These are phyloP conservation scores for Nothoprocta pentlandii DNA, from an alignment of 2,113 vertebrate species.

Conservation along the genomic window DNA sequence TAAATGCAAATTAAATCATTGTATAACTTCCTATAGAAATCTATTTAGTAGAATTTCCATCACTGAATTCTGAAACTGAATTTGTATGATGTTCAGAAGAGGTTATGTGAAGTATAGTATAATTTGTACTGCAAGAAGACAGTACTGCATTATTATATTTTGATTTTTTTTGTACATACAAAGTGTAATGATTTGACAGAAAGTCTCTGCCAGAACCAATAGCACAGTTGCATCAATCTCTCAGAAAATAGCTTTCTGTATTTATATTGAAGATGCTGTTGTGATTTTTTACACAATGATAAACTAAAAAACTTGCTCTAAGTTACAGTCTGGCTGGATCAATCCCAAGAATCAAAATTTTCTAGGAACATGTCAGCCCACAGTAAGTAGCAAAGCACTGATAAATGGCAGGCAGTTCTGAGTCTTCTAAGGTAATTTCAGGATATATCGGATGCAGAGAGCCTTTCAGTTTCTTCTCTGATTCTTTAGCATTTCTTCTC, in stretches of 20 bases:
- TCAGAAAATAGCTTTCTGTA: background rate
- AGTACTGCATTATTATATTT: constrained; percentile 9
- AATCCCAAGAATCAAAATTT: constrained; percentile 9
- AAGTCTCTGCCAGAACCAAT: constrained; percentile 17
- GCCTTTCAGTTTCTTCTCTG: constrained; percentile 32
- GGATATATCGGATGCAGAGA: background rate
- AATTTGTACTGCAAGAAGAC: constrained; percentile 30
- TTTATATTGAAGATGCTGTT: background rate
- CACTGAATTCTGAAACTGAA: constrained; percentile 27
- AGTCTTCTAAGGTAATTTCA: background rate
- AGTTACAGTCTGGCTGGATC: background rate
- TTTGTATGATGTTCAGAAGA: background rate
- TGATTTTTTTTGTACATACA: constrained; percentile 30
- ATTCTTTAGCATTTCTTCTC: background rate
- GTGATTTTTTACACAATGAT: background rate
- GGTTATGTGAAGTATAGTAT: constrained; percentile 10
- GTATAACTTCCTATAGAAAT: background rate
- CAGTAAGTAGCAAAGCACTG: background rate
- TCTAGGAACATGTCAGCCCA: background rate
- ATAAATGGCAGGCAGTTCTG: constrained; percentile 1
- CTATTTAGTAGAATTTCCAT: constrained; percentile 1
- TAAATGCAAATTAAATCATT: constrained; percentile 34
- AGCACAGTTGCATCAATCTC: background rate
- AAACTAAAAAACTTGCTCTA: background rate
- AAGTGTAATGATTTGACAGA: background rate